phyloP scores from a whole-genome alignment of 2,797 vertebrate species.

The Epinephelus coioides region DNA sequence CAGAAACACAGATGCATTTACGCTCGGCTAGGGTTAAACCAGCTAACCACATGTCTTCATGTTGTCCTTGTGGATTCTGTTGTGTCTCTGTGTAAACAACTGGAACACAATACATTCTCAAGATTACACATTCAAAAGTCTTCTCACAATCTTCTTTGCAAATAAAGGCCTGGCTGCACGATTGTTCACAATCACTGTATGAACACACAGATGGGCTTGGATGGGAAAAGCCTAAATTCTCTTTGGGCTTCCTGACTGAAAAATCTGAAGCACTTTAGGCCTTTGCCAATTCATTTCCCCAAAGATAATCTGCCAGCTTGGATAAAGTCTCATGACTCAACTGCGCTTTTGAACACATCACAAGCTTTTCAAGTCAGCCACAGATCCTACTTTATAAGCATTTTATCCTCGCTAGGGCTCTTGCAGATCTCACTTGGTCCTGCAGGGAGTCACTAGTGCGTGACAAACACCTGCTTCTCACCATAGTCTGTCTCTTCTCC shows the following conservation, averaged over 20 bases:
- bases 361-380: constrained; percentile 22
- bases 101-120: constrained; percentile 29
- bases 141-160: background rate
- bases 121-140: constrained; percentile 33
- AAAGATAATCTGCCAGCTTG: constrained; percentile 37
- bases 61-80: background rate
- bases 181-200: background rate
- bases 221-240: constrained; percentile 13
- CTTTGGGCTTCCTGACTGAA: constrained; percentile 24
- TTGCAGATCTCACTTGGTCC: constrained; percentile 10
- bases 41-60: constrained; percentile 33
- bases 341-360: constrained; percentile 33
- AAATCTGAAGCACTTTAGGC: constrained; percentile 30
- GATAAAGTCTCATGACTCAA: constrained; percentile 40
- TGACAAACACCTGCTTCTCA: constrained; percentile 77
- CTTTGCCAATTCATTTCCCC: constrained; percentile 59
- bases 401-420: background rate
- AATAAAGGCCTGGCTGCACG: background rate
- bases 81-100: constrained; percentile 24
- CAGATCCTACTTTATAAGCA: background rate
- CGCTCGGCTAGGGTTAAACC: constrained; percentile 45
- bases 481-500: constrained; percentile 72
- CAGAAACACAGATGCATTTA: background rate
- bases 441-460: constrained; percentile 63
- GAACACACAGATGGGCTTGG: constrained; percentile 20